Evolutionary conservation across 2,888 invertebrate species (phyloP), one percentile per base, ranked within the genome.

Genomic region (Tyria jacobaeae): DNA sequence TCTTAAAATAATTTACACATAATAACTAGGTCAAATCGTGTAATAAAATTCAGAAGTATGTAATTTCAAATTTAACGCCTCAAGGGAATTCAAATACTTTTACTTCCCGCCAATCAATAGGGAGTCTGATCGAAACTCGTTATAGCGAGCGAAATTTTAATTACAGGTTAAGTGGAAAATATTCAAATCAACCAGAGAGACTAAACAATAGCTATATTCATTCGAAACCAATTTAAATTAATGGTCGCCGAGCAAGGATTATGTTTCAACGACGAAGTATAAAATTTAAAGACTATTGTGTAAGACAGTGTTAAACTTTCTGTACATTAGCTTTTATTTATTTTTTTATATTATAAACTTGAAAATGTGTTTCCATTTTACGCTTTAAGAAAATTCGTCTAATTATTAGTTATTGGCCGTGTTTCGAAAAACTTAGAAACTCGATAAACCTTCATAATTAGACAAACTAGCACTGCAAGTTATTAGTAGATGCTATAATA

Each of bases 121-220:
- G 17, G 52, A 41, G 34, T 61, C 31, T 48, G 55, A 57, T 55
- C 35, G 25, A 57, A 50, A 48, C 47, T 54, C 52, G 52, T 59
- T 53, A 41, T 52, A 21, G 39, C 49, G 37, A 53, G 49, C 52
- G 55, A 75, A 79, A 78, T 75, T 82, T 81, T 84, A 84, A 86
- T 85, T 83, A 82, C 70, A 75, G 74, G 73, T 75, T 77, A 82
- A 83, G 79, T 82, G 81, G 80, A 80, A 83, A 86, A 83, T 86
- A 84, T 85, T 86, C 79, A 84, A 85, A 83, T 85, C 79, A 80
- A 80, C 80, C 71, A 62, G 24, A 55, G 75, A 69, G 70, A 68
- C 73, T 78, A 76, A 81, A 80, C 79, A 82, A 81, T 75, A 66
- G 73, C 68, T 71, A 77, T 48, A 56, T 57, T 57, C 73, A 75